Base-by-base conservation (phyloP, 2,113 vertebrate genomes). In the Monarcha castaneiventris region DNA sequence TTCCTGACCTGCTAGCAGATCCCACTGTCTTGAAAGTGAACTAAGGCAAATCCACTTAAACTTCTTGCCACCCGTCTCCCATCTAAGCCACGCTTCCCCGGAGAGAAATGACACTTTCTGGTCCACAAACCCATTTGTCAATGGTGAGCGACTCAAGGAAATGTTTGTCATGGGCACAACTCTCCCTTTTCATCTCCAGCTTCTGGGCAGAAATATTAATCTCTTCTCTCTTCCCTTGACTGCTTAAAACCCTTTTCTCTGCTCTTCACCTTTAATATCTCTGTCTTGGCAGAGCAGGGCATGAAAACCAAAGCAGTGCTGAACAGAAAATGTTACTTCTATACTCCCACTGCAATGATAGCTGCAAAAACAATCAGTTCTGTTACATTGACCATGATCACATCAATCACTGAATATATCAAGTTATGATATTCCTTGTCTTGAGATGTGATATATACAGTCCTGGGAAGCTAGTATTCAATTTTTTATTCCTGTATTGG, bases 211-310 rank as follows among this genome's bases (percentile, higher is more conserved):
- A 96, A 91, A 75, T 90, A 93, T 81, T 92, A 93, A 94, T 93
- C 72, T 90, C 26, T 67, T 87, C 15, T 91, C 84, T 93, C 64
- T 88, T 80, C 68, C 30, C 73, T 87, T 90, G 88, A 86, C 76
- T 94, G 92, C 80, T 83, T 86, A 91, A 78, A 95, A 78, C 37
- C 37, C 41, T 95, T 86, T 93, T 61, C 79, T 79, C 64, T 37
- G 19, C 58, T 84, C 41, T 86, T 93, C 75, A 76, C 85, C 72
- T 90, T 90, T 94, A 96, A 96, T 94, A 80, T 88, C 92, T 96
- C 78, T 86, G 71, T 58, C 55, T 89, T 84, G 55, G 39, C 48
- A 66, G 43, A 59, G 56, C 5, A 88, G 64, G 41, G 37, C 48
- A 54, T 46, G 72, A 67, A 93, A 96, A 86, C 41, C 1, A 1